Base-by-base conservation (phyloP, 2,797 vertebrate genomes). In the Aulostomus chinensis region DNA sequence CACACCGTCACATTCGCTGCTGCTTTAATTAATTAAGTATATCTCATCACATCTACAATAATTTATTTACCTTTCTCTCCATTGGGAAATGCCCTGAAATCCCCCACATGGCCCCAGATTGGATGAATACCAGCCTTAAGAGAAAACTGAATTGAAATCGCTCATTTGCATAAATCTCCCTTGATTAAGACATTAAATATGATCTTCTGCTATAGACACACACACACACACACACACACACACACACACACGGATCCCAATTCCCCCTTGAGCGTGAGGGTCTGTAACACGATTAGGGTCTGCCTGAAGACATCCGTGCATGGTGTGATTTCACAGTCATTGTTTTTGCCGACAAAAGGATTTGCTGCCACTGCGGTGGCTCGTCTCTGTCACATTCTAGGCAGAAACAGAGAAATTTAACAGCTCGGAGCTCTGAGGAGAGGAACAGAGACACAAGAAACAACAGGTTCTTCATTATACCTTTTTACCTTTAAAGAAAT, bases 151-250 rank as follows among this genome's bases (percentile, higher is more conserved):
- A 64, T 24, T 66, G 41, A 66, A 60, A 58, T 21, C 33, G 31
- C 48, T 68, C 12, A 76, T 88, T 86, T 82, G 61, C 76, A 85
- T 84, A 69, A 80, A 84, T 73, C 43, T 36, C 21, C 38, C 52
- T 62, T 87, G 87, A 89, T 88, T 84, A 85, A 85, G 76, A 86
- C 73, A 73, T 85, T 83, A 79, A 82, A 82, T 67, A 69, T 60
- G 65, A 76, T 82, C 57, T 60, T 48, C 30, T 47, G 40, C 41
- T 51, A 14, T 11, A 59, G 42, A 61, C 49, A 35, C 48, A 50
- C 54, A 52, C 15, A 18, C 54, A 52, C 15, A 18, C 29, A 43
- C 41, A 39, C 48, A 28, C 49, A 48, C 47, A 63, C 32, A 65
- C 26, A 62, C 25, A 5, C 55, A 29, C 40, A 28, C 45, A 42